These are phyloP conservation scores for Coregonus clupeaformis DNA, from an alignment of 2,113 vertebrate genomes.

Conservation along the genomic window DNA sequence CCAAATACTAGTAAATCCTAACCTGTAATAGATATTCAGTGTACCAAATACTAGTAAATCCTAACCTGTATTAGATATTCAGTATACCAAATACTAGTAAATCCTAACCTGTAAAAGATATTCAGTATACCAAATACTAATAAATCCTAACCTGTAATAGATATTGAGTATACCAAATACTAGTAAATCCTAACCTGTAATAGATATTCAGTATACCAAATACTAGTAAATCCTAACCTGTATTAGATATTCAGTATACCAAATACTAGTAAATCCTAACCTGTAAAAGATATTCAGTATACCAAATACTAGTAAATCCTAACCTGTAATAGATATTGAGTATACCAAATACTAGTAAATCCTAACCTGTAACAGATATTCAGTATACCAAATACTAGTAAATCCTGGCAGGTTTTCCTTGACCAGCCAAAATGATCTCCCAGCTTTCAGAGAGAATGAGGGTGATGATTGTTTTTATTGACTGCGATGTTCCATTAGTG, in stretches of 20 bases:
- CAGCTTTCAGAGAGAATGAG: conserved; percentile 68
- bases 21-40: too few species aligned
- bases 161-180: too few species aligned
- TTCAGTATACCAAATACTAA: too few species aligned
- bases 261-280: neutral
- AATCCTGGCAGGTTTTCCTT: conserved; percentile 53
- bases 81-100: too few species aligned
- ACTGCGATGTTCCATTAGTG: conserved; percentile 76
- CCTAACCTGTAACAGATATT: conserved; percentile 28
- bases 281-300: conserved; percentile 34
- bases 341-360: neutral
- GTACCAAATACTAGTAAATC: too few species aligned
- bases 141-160: too few species aligned
- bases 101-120: too few species aligned
- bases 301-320: neutral
- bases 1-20: too few species aligned
- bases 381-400: neutral
- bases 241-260: conserved; percentile 32
- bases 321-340: conserved; percentile 31
- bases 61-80: too few species aligned
- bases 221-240: too few species aligned
- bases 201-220: conserved; percentile 30
- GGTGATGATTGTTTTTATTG: conserved; percentile 76
- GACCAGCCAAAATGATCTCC: conserved; percentile 71
- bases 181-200: neutral